Evolutionary conservation across 1,140 invertebrate species (phyloP).

Genomic region (Pantala flavescens): DNA sequence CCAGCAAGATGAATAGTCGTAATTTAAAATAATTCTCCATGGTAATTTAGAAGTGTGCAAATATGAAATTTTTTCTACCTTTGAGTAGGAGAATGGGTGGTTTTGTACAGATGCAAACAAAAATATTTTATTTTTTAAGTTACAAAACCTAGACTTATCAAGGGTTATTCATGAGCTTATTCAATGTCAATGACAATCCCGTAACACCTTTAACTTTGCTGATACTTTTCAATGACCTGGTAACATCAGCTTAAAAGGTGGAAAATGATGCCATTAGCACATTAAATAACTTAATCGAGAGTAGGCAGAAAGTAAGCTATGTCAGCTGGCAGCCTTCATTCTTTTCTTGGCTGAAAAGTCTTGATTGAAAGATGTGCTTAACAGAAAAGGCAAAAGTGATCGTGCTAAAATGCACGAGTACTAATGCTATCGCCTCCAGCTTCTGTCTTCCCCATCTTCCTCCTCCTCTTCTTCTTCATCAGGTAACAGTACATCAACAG

Average conservation of each 20-base stretch:
- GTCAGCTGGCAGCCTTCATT: neutral
- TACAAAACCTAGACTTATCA: neutral
- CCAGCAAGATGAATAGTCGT: too few relatives aligned
- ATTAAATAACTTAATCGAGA: conserved; percentile 12
- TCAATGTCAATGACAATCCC: conserved; percentile 1
- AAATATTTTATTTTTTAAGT: neutral
- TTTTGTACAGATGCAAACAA: conserved; percentile 10
- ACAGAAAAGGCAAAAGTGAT: neutral
- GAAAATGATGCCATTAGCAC: conserved; percentile 1
- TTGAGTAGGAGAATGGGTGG: neutral
- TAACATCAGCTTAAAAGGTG: neutral
- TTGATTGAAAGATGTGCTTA: conserved; percentile 11
- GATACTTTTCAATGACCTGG: neutral
- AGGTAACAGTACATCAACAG: conserved; percentile 32
- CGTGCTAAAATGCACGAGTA: conserved; percentile 14
- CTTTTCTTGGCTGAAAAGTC: neutral
- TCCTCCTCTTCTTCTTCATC: conserved; percentile 50
- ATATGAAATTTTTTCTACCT: neutral
- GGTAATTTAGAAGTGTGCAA: too few relatives aligned
- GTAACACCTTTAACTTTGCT: neutral
- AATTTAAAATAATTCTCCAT: too few relatives aligned
- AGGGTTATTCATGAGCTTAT: neutral
- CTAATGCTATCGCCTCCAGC: conserved; percentile 46
- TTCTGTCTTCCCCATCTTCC: conserved; percentile 43
- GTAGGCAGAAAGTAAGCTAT: neutral